Evolutionary conservation across 2,113 vertebrate species (phyloP).

Genomic region (Macrotus californicus): DNA sequence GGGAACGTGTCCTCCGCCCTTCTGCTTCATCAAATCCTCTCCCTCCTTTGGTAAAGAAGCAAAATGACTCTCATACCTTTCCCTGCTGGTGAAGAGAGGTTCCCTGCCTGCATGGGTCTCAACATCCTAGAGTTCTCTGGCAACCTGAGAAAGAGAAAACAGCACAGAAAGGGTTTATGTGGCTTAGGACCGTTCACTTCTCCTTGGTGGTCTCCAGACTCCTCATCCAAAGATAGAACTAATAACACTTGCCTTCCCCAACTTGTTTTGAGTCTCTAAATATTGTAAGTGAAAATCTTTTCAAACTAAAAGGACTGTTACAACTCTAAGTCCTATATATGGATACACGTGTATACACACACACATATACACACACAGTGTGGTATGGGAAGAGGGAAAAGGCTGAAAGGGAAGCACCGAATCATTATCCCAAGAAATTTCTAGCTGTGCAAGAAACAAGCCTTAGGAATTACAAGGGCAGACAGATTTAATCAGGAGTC

Average conservation of each 20-base stretch:
- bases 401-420: neutral
- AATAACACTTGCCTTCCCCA: neutral
- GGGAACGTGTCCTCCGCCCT: neutral
- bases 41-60: neutral
- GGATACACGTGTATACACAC: neutral
- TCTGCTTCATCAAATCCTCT: neutral
- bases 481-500: constrained; percentile 72
- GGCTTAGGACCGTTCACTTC: neutral
- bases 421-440: constrained; percentile 56
- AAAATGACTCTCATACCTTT: neutral
- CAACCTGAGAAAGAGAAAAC: neutral
- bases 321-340: neutral
- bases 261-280: neutral
- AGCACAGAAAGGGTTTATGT: neutral
- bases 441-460: constrained; percentile 60
- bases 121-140: neutral
- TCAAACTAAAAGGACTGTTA: neutral
- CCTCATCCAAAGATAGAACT: neutral
- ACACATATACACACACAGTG: neutral
- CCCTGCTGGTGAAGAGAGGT: neutral
- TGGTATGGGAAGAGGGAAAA: neutral
- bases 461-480: constrained; percentile 61
- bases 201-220: neutral
- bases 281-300: neutral
- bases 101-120: no score